Base-by-base conservation (phyloP, 2,888 invertebrate species). In the Agrotis segetum region DNA sequence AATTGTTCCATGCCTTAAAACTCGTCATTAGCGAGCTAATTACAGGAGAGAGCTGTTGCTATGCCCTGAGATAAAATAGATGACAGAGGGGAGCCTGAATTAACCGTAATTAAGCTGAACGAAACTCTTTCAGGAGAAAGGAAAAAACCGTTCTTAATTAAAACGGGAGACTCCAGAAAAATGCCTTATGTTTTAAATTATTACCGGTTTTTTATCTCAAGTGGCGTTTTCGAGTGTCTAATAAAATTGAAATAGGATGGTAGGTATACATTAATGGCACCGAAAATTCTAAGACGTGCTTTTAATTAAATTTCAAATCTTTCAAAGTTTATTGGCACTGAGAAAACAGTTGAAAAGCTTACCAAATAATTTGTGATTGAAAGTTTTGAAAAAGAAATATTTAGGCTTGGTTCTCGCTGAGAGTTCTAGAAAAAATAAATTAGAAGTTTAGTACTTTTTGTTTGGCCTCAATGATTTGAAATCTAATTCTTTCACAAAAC, bases 71-170 rank as follows among this genome's bases (percentile, higher is more conserved):
- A 90, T 88, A 88, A 90, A 92, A 89, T 88, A 89, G 88, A 92
- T 90, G 90, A 92, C 89, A 88, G 85, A 89, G 86, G 86, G 87
- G 87, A 84, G 87, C 61, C 82, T 74, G 88, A 91, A 92, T 92
- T 91, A 90, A 92, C 92, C 88, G 89, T 93, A 91, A 94, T 94
- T 93, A 94, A 92, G 92, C 88, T 83, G 85, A 90, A 90, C 86
- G 90, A 89, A 92, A 93, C 91, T 93, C 91, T 88, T 91, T 90
- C 87, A 86, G 85, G 82, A 87, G 88, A 86, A 90, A 89, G 86
- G 86, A 86, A 87, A 90, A 92, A 92, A 92, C 88, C 89, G 90
- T 91, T 91, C 92, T 92, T 93, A 93, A 94, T 94, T 94, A 94
- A 94, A 87, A 91, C 88, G 85, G 88, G 87, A 87, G 88, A 88